Conservation (phyloP, 1,140 invertebrate species). For the Teleogryllus occipitalis region DNA sequence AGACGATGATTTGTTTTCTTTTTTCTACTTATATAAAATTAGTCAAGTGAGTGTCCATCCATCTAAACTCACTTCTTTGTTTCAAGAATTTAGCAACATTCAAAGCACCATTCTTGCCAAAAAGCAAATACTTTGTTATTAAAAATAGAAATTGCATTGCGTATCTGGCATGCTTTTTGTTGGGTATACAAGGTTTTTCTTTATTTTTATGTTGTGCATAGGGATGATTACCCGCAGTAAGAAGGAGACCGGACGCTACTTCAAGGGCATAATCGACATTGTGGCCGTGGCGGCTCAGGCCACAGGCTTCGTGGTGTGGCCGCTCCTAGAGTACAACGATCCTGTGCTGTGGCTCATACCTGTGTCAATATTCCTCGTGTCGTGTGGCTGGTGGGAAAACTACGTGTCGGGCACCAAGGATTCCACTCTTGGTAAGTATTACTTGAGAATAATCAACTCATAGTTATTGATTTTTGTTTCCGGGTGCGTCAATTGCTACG, state of each 20-base stretch:
- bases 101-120: background rate
- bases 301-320: slow-evolving; percentile 85
- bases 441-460: no score
- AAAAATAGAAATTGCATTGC: background rate
- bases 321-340: slow-evolving; percentile 48
- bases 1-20: no score
- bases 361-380: slow-evolving; percentile 71
- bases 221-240: slow-evolving; percentile 69
- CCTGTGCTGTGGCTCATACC: slow-evolving; percentile 76
- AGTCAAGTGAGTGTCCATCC: no score
- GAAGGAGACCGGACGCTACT: slow-evolving; percentile 66
- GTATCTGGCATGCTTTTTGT: slow-evolving; percentile 26
- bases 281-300: slow-evolving; percentile 74
- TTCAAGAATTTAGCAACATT: no score
- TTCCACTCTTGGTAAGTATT: slow-evolving; percentile 12
- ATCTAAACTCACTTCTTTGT: no score
- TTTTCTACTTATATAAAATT: no score
- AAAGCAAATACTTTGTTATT: background rate
- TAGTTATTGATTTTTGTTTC: no score
- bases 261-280: slow-evolving; percentile 75
- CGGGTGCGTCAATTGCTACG: no score
- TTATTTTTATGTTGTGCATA: slow-evolving; percentile 33
- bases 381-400: slow-evolving; percentile 95
- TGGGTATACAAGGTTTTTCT: no score
- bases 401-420: slow-evolving; percentile 45